These are phyloP conservation scores for Caenorhabditis uteleia DNA, from an alignment of 2,888 invertebrate species.

Conservation along the genomic window DNA sequence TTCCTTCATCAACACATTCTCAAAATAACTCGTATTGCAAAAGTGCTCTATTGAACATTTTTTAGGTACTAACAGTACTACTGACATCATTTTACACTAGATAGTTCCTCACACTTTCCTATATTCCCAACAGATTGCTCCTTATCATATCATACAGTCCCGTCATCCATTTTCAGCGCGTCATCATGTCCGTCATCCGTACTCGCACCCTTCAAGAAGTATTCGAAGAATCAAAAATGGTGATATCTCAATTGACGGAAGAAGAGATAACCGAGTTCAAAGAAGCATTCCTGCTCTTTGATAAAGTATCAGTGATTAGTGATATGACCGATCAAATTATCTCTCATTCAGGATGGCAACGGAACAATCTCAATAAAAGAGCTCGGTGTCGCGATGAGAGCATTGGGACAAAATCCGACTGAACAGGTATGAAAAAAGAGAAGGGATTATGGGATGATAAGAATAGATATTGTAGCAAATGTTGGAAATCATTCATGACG, in stretches of 20 bases:
- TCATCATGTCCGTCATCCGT: conserved; percentile 41
- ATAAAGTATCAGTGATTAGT: conserved; percentile 24
- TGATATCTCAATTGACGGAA: conserved; percentile 45
- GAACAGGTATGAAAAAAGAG: conserved; percentile 36
- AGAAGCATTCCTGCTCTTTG: conserved; percentile 51
- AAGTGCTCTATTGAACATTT: too few relatives aligned
- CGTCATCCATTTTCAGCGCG: conserved; percentile 26
- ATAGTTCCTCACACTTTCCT: too few relatives aligned
- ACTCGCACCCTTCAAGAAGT: conserved; percentile 48
- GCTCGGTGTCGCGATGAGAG: conserved; percentile 51
- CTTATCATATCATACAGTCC: not conserved
- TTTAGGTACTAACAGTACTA: too few relatives aligned
- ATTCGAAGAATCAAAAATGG: conserved; percentile 45
- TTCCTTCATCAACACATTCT: too few relatives aligned
- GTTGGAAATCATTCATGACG: conserved; percentile 55
- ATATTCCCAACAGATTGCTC: too few relatives aligned
- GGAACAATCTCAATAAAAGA: conserved; percentile 54
- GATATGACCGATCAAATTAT: not conserved
- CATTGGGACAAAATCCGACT: conserved; percentile 53
- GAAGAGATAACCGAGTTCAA: conserved; percentile 53
- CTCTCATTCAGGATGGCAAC: conserved; percentile 39
- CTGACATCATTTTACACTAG: too few relatives aligned
- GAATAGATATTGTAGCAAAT: conserved; percentile 44
- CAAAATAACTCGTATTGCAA: too few relatives aligned
- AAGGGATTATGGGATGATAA: not conserved